Percentiles rank a stretch among this genome's conserved stretches.
These are phyloP conservation scores for Prostheceraeus crozeri DNA, from an alignment of 2,888 invertebrate species.

Conservation along the genomic window DNA sequence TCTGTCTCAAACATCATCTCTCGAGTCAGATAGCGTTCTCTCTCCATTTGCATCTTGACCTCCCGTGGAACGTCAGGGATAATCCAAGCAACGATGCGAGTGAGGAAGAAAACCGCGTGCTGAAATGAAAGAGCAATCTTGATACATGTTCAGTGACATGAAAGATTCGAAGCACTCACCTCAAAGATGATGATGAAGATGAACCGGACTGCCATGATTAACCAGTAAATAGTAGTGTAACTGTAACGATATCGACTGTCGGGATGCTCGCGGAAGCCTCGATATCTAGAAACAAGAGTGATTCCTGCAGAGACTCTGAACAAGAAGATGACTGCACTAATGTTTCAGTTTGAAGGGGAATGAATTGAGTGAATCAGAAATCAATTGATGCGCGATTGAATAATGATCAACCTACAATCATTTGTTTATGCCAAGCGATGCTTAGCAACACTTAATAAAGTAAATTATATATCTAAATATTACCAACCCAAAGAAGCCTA, in stretches of 20 bases:
- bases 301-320: too few relatives aligned
- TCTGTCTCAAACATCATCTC: slow-evolving; percentile 3
- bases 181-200: slow-evolving; percentile 55
- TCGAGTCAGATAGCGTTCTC: slow-evolving; percentile 25
- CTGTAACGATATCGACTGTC: slow-evolving; percentile 40
- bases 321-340: too few relatives aligned
- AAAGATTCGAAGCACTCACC: too few relatives aligned
- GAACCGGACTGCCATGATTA: slow-evolving; percentile 69
- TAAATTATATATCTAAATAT: too few relatives aligned
- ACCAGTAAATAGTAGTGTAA: slow-evolving; percentile 79
- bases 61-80: slow-evolving; percentile 16
- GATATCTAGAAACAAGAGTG: slow-evolving; percentile 61
- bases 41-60: slow-evolving; percentile 14
- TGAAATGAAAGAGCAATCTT: neutral
- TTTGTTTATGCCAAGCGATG: too few relatives aligned
- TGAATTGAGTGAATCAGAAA: too few relatives aligned
- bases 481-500: too few relatives aligned
- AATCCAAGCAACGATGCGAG: neutral
- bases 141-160: too few relatives aligned
- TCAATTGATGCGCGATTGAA: too few relatives aligned
- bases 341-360: too few relatives aligned
- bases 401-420: too few relatives aligned
- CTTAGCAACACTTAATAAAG: too few relatives aligned
- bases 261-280: slow-evolving; percentile 73
- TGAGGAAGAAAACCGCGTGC: slow-evolving; percentile 25